Evolutionary conservation across 2,113 vertebrate genomes (phyloP).

Genomic region (Erythrolamprus reginae): DNA sequence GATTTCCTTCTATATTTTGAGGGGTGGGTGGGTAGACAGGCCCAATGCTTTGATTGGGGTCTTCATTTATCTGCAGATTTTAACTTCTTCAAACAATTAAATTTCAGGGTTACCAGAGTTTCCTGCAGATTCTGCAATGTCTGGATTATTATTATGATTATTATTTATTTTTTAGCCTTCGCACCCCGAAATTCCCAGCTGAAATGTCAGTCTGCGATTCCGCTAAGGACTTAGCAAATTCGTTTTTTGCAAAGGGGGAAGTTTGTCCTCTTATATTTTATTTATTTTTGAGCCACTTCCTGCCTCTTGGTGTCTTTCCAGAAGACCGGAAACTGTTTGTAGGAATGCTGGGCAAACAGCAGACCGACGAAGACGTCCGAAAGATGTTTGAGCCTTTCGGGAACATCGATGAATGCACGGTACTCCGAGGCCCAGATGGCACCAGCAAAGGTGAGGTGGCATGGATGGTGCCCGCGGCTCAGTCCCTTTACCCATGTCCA

Average conservation of each 20-base stretch:
- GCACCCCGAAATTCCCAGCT: too few relatives aligned
- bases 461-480: rapidly evolving
- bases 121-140: background rate
- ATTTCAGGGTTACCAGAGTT: rapidly evolving
- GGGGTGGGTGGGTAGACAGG: too few relatives aligned
- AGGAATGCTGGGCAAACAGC: conserved; percentile 93
- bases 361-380: conserved; percentile 88
- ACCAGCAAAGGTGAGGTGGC: conserved; percentile 82
- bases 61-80: background rate
- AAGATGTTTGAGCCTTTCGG: conserved; percentile 91
- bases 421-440: conserved; percentile 85
- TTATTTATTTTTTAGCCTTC: too few relatives aligned
- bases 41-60: background rate
- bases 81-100: background rate
- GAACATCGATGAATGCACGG: conserved; percentile 89
- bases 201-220: background rate
- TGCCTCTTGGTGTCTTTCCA: conserved; percentile 37
- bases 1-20: too few relatives aligned
- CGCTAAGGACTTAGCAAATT: background rate
- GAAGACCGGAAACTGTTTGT: conserved; percentile 94
- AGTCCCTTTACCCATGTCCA: too few relatives aligned
- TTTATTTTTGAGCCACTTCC: background rate
- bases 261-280: too few relatives aligned
- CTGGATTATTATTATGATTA: background rate
- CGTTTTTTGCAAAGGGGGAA: background rate